Evolutionary conservation across 2,888 invertebrate species (phyloP).

Genomic region (Hemistola chrysoprasaria): DNA sequence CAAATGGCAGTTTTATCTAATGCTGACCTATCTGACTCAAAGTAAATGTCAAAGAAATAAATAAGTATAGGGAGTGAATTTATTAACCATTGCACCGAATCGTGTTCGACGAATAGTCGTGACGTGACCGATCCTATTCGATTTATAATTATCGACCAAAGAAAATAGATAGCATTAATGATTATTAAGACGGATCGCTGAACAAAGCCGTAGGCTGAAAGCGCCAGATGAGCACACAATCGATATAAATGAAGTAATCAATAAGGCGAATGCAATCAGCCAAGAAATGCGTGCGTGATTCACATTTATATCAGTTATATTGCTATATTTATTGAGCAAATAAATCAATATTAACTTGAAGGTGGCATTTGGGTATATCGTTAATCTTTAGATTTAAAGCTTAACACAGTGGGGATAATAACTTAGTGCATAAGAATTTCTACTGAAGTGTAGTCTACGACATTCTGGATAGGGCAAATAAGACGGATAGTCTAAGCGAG

Average conservation of each 20-base stretch:
- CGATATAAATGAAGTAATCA: slow-evolving; percentile 41
- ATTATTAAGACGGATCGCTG: slow-evolving; percentile 40
- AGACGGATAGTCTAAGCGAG: slow-evolving; percentile 12
- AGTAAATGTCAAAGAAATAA: slow-evolving; percentile 8
- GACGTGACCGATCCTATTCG: slow-evolving; percentile 53
- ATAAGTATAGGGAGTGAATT: slow-evolving; percentile 33
- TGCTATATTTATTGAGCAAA: slow-evolving; percentile 29
- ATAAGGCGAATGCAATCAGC: slow-evolving; percentile 34
- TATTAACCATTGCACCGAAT: slow-evolving; percentile 41
- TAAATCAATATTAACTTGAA: slow-evolving; percentile 29
- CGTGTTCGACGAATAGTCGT: slow-evolving; percentile 48
- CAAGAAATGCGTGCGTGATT: slow-evolving; percentile 34
- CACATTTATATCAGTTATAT: slow-evolving; percentile 30
- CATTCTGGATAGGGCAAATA: slow-evolving; percentile 11
- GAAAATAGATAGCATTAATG: slow-evolving; percentile 46
- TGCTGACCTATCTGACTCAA: slow-evolving; percentile 4
- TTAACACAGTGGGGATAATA: slow-evolving; percentile 1
- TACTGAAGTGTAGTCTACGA: slow-evolving; percentile 5
- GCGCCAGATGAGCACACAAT: slow-evolving; percentile 31
- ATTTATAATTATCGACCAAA: slow-evolving; percentile 56
- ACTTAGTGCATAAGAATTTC: slow-evolving; percentile 8
- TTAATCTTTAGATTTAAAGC: slow-evolving; percentile 17
- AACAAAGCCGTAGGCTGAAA: slow-evolving; percentile 21
- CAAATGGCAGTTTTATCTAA: slow-evolving; percentile 4
- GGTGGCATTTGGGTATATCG: slow-evolving; percentile 8